A percentile compares a stretch with the other conserved stretches of the same genome.
Conservation (phyloP, 2,797 vertebrate species). For the Coendou prehensilis region DNA sequence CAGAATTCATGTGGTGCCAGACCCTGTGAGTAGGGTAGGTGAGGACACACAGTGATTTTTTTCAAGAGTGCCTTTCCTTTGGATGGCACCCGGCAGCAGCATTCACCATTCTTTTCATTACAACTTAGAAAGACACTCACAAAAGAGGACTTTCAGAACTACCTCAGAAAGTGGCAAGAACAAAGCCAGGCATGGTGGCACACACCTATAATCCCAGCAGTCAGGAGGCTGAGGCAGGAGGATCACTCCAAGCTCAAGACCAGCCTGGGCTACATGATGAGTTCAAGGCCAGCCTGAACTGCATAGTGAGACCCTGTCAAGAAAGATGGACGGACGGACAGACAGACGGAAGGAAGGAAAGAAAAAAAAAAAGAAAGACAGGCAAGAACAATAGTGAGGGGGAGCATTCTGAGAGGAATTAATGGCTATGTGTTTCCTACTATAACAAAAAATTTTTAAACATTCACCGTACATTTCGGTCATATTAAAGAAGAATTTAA, state of each 20-base stretch:
- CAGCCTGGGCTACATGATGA: no score
- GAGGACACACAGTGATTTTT: not conserved
- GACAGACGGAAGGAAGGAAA: no score
- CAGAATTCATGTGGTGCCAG: not conserved
- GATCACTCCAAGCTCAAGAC: not conserved
- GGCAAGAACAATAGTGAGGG: not conserved
- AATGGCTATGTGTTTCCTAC: not conserved
- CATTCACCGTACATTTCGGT: not conserved
- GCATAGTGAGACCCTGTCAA: no score
- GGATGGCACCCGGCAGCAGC: not conserved
- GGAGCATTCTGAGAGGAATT: not conserved
- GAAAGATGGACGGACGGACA: no score
- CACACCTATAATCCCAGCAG: no score
- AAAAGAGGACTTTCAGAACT: not conserved
- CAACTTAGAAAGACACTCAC: not conserved
- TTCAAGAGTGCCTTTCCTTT: not conserved
- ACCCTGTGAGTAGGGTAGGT: not conserved
- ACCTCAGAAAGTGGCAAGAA: not conserved
- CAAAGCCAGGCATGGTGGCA: no score
- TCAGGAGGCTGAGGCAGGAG: no score
- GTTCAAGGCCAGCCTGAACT: no score
- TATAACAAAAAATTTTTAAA: not conserved
- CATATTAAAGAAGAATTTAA: no score
- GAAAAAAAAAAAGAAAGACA: not conserved
- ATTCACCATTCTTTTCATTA: not conserved